Conservation (phyloP, 2,113 vertebrate genomes). For the Chauna torquata region DNA sequence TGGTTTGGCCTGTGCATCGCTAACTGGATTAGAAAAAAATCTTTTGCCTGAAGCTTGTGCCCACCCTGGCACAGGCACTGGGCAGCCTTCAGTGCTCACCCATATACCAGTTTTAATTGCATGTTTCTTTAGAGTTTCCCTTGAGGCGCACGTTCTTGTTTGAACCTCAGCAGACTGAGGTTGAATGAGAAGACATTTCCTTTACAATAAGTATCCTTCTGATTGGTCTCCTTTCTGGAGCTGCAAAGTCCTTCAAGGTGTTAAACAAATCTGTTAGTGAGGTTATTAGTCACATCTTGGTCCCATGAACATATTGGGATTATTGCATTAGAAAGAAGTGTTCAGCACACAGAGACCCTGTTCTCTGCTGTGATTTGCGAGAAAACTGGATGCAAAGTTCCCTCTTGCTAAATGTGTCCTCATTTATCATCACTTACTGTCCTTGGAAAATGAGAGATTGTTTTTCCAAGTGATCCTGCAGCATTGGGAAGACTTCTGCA, state of each 20-base stretch:
- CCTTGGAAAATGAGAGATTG: constrained; percentile 55
- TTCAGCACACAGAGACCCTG: background rate
- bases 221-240: background rate
- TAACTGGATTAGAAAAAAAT: background rate
- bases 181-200: background rate
- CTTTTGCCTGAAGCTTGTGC: background rate
- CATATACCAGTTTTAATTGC: background rate
- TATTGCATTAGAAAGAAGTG: background rate
- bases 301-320: background rate
- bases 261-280: background rate
- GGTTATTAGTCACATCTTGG: background rate
- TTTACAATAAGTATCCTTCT: background rate
- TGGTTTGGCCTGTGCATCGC: background rate
- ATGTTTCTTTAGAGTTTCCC: background rate
- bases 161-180: background rate
- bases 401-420: constrained; percentile 17
- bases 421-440: constrained; percentile 53
- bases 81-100: background rate
- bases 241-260: background rate
- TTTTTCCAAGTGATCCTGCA: constrained; percentile 58
- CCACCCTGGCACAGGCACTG: background rate
- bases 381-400: constrained; percentile 31
- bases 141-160: background rate
- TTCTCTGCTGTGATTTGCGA: background rate
- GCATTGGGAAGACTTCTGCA: constrained; percentile 52